Evolutionary conservation across 2,113 vertebrate genomes (phyloP).

Genomic region (Cygnus buccinator): DNA sequence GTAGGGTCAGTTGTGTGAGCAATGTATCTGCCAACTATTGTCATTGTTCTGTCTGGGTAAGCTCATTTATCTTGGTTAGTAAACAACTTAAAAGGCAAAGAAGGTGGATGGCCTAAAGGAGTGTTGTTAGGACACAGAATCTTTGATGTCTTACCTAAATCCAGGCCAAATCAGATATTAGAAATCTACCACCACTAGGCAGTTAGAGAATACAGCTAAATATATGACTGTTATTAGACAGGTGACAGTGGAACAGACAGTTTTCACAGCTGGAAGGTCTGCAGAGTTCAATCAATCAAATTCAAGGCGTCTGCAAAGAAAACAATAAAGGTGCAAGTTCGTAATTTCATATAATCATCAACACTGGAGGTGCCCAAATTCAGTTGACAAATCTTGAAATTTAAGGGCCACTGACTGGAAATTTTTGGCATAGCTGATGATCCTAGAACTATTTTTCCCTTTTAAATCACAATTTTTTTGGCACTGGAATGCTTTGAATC

Average conservation of each 20-base stretch:
- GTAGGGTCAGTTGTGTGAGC: conserved; percentile 40
- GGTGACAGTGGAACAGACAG: neutral
- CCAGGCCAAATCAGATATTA: neutral
- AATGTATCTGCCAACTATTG: conserved; percentile 46
- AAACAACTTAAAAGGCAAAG: conserved; percentile 47
- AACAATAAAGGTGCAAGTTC: neutral
- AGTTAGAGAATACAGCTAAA: neutral
- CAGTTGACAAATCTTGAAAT: neutral
- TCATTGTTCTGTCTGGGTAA: conserved; percentile 41
- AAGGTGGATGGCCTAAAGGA: conserved; percentile 34
- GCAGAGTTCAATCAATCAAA: conserved; percentile 1
- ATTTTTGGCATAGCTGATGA: neutral
- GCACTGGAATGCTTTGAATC: neutral
- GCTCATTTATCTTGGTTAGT: conserved; percentile 64
- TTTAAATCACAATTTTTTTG: neutral
- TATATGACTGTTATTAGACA: neutral
- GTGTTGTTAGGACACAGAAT: conserved; percentile 14
- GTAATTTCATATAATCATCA: neutral
- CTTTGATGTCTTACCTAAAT: conserved; percentile 22
- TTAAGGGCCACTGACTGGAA: neutral
- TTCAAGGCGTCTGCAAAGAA: neutral
- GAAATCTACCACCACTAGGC: neutral
- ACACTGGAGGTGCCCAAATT: neutral
- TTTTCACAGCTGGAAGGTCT: neutral
- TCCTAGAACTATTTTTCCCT: neutral